Conservation (phyloP, 2,797 vertebrate species). For the Holocentrus rufus region DNA sequence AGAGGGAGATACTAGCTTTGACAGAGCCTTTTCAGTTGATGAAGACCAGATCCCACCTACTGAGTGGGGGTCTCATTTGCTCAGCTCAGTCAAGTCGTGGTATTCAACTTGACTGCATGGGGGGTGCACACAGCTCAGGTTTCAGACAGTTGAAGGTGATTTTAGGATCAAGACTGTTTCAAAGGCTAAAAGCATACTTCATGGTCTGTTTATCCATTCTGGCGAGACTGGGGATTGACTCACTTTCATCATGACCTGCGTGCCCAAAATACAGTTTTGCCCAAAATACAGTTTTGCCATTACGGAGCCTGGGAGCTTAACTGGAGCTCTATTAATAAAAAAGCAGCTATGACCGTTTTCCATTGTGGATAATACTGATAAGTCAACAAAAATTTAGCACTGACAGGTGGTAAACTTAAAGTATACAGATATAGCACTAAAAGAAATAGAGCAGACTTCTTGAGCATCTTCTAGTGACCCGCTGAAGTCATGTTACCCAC, state of each 20-base stretch:
- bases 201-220: slow-evolving; percentile 72
- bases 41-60: slow-evolving; percentile 72
- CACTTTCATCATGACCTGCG: slow-evolving; percentile 55
- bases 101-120: slow-evolving; percentile 73
- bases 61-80: slow-evolving; percentile 74
- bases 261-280: slow-evolving; percentile 64
- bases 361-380: neutral
- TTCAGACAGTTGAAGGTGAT: slow-evolving; percentile 80
- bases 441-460: slow-evolving; percentile 4
- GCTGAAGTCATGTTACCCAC: slow-evolving; percentile 12
- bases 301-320: slow-evolving; percentile 8
- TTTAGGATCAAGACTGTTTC: slow-evolving; percentile 78
- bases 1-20: slow-evolving; percentile 53
- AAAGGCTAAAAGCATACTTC: slow-evolving; percentile 78
- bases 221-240: slow-evolving; percentile 66
- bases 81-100: slow-evolving; percentile 57
- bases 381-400: slow-evolving; percentile 19
- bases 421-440: slow-evolving; percentile 11
- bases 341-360: slow-evolving; percentile 9
- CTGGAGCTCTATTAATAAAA: slow-evolving; percentile 20
- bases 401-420: slow-evolving; percentile 8
- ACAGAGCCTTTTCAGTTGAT: slow-evolving; percentile 67
- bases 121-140: slow-evolving; percentile 71
- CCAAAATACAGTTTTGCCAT: slow-evolving; percentile 29
- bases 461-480: slow-evolving; percentile 17